Percentiles rank a stretch among this genome's conserved stretches.
These are phyloP conservation scores for Agrochola lota DNA, from an alignment of 2,888 invertebrate genomes.

Conservation along the genomic window DNA sequence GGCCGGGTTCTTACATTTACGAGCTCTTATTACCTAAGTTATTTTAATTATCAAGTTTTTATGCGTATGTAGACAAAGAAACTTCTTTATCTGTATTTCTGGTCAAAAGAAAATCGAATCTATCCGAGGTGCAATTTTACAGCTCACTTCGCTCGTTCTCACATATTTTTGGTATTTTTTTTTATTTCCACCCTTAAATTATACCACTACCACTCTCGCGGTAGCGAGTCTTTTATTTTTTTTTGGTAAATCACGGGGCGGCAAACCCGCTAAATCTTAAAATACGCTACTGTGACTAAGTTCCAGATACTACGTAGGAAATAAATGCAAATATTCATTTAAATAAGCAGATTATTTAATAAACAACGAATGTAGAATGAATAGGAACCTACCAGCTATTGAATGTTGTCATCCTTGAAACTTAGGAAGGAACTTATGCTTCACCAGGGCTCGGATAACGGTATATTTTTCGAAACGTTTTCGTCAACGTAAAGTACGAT, in stretches of 20 bases:
- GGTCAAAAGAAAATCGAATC: neutral
- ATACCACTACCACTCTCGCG: too few relatives aligned
- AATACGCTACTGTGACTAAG: too few relatives aligned
- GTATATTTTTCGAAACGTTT: too few relatives aligned
- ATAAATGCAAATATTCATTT: neutral
- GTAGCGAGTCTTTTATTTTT: too few relatives aligned
- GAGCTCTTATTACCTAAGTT: neutral
- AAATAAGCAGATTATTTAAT: neutral
- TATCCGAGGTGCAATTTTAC: neutral
- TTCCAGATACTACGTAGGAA: neutral
- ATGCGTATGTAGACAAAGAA: neutral
- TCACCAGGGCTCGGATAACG: too few relatives aligned
- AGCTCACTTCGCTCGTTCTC: neutral
- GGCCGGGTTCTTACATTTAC: neutral
- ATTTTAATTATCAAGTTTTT: neutral
- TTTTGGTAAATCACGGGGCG: too few relatives aligned
- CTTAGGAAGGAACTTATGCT: neutral
- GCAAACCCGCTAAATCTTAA: too few relatives aligned
- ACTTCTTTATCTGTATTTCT: neutral
- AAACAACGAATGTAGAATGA: slow-evolving; percentile 3
- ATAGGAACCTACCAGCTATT: neutral
- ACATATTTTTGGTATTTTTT: neutral
- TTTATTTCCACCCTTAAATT: neutral
- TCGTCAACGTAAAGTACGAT: too few relatives aligned
- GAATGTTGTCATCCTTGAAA: slow-evolving; percentile 33